phyloP scores from a whole-genome alignment of 2,113 vertebrate genomes.

The Tiliqua scincoides region DNA sequence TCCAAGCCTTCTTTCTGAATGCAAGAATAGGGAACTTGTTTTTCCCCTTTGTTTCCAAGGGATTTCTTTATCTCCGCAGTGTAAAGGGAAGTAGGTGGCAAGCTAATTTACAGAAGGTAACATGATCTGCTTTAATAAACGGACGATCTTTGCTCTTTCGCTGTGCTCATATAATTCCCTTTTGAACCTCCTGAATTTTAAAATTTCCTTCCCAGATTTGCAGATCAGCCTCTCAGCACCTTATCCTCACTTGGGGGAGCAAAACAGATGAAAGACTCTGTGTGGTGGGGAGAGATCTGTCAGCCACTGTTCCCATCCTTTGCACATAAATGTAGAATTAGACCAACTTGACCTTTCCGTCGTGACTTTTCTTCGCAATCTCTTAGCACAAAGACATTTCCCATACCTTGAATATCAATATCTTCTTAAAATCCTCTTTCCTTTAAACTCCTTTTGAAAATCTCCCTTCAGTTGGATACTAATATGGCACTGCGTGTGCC shows the following conservation, averaged over 20 bases:
- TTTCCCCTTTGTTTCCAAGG: constrained; percentile 62
- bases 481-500: neutral
- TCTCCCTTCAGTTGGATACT: neutral
- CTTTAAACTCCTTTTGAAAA: neutral
- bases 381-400: neutral
- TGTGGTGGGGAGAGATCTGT: neutral
- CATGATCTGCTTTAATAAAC: constrained; percentile 32
- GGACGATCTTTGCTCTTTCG: constrained; percentile 29
- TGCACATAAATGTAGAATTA: neutral
- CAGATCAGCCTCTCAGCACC: constrained; percentile 6
- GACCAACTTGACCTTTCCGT: neutral
- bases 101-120: constrained; percentile 36
- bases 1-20: neutral
- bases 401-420: neutral
- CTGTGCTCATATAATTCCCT: neutral
- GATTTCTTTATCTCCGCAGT: constrained; percentile 67
- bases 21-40: constrained; percentile 42
- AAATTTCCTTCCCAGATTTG: neutral
- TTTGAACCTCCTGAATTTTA: neutral
- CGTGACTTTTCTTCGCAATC: neutral
- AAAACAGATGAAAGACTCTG: neutral
- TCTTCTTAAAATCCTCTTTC: neutral
- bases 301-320: neutral
- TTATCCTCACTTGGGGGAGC: neutral
- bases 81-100: constrained; percentile 46